Evolutionary conservation across 2,113 vertebrate species (phyloP), one percentile per base, ranked within the genome.

Genomic region (Myiagra hebetior): DNA sequence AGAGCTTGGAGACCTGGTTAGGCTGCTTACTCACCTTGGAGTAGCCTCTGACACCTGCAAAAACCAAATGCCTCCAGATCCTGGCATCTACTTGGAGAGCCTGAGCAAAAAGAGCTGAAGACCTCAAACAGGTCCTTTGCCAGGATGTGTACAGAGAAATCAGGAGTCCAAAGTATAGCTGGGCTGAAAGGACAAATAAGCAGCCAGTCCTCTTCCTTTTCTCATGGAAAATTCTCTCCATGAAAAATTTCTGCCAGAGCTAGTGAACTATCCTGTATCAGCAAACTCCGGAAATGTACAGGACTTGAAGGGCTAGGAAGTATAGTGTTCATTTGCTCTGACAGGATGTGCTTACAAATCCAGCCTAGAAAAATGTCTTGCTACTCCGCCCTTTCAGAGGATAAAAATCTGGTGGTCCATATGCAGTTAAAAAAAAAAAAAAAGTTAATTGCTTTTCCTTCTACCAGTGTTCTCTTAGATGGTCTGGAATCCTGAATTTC

Each of bases 91-190:
- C 44, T 37, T 64, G 44, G 20, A 70, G 5, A 81, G 2, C 13
- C 30, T 60, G 44, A 85, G 35, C 27, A 44, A 72, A 70, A 82
- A 23, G 21, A 35, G 7, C 4, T 55, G 46, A 69, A 62, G 28
- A 65, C 16, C 17, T 82, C 37, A 62, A 75, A 68, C 5, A 67
- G 0, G 3, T 64, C 17, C 12, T 22, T 37, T 13, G 33, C 28
- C 9, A 57, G 33, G 35, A 16, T 0, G 0, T 9, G 8, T 60
- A 31, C 15, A 70, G 39, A n/a, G 64, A 65, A 81, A 87, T 9
- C 44, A 69, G 15, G 24, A 81, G 9, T 26, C 15, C 52, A 19
- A 68, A 67, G 22, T 7, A 20, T 6, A 59, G 11, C 8, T 62
- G 6, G 18, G 8, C 6, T 60, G 73, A 85, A 63, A 3, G n/a